Conservation (phyloP, 2,113 vertebrate genomes). For the Perognathus longimembris region DNA sequence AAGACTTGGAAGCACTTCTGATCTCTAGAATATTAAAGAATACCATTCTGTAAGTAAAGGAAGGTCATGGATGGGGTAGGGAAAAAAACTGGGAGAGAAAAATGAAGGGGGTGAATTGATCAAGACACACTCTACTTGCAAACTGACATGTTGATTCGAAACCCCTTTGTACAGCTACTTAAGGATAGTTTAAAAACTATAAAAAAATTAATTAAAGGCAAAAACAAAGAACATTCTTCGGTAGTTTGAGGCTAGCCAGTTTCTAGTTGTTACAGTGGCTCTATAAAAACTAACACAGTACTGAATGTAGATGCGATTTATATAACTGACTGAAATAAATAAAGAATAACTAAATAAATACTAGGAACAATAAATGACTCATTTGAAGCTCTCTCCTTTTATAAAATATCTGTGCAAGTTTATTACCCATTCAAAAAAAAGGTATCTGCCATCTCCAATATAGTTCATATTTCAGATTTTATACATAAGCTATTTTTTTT, state of each 20-base stretch:
- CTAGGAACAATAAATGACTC: not conserved
- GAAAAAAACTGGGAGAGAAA: too few species aligned
- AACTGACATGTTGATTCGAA: too few species aligned
- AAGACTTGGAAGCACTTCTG: not conserved
- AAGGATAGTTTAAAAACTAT: too few species aligned
- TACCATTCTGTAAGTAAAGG: not conserved
- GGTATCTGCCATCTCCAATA: not conserved
- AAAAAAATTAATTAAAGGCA: too few species aligned
- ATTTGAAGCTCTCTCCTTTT: not conserved
- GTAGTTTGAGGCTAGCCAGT: not conserved
- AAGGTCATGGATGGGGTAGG: too few species aligned
- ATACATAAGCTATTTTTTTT: not conserved
- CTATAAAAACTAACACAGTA: not conserved
- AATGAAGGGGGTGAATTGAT: too few species aligned
- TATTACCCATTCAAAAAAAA: constrained; percentile 15
- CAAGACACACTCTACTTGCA: too few species aligned
- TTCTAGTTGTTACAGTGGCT: not conserved
- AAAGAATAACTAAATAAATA: not conserved
- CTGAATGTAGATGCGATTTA: not conserved
- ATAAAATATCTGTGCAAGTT: not conserved
- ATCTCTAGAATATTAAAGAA: not conserved
- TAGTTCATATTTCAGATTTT: constrained; percentile 36
- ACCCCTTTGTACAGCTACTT: too few species aligned
- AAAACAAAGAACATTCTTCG: not conserved
- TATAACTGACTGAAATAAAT: not conserved